A percentile compares a stretch with the other conserved stretches of the same genome.
Conservation (phyloP, 1,140 invertebrate genomes). For the Pseudachorutes palmiensis region DNA sequence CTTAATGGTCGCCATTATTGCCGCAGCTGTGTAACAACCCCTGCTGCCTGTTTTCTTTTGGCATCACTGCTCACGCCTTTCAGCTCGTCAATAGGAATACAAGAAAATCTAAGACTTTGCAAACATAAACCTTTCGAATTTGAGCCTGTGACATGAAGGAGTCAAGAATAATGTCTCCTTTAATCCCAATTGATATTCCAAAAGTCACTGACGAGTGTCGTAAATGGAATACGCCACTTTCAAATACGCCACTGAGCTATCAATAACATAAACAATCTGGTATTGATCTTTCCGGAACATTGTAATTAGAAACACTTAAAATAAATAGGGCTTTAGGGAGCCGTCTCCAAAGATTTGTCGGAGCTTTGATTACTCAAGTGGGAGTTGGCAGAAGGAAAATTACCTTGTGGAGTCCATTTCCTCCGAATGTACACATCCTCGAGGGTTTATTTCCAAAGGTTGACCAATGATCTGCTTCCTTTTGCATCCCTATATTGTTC, state of each 20-base stretch:
- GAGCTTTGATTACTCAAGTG: neutral
- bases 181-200: too few species aligned
- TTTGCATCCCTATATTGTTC: slow-evolving; percentile 14
- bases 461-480: slow-evolving; percentile 33
- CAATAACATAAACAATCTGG: neutral
- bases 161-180: too few species aligned
- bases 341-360: neutral
- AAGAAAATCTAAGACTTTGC: too few species aligned
- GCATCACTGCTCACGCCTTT: too few species aligned
- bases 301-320: neutral
- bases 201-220: too few species aligned
- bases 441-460: slow-evolving; percentile 20
- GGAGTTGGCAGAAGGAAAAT: neutral
- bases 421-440: slow-evolving; percentile 15
- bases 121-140: too few species aligned
- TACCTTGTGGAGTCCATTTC: slow-evolving; percentile 36
- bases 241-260: neutral
- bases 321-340: neutral
- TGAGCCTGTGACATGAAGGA: too few species aligned
- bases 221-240: too few species aligned
- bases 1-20: slow-evolving; percentile 4
- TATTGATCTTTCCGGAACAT: neutral
- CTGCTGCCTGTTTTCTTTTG: too few species aligned
- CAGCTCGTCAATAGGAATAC: too few species aligned
- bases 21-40: neutral